These are phyloP conservation scores for Lagenorhynchus albirostris DNA, from an alignment of 2,113 vertebrate species.

Conservation along the genomic window DNA sequence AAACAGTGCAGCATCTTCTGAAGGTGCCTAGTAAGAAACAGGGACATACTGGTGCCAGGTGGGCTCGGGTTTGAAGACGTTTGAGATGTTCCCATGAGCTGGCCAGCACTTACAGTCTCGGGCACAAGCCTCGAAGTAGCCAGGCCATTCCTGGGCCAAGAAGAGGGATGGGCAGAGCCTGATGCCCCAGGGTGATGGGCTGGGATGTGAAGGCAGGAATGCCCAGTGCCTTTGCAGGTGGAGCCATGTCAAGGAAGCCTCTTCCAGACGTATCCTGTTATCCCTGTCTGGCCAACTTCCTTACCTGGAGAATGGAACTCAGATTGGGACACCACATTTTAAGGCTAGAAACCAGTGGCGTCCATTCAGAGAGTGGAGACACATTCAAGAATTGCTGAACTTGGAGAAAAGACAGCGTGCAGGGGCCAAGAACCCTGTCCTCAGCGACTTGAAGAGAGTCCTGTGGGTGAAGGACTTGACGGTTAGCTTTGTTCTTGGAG, in stretches of 20 bases:
- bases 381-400: background rate
- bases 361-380: background rate
- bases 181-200: background rate
- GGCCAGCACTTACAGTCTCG: background rate
- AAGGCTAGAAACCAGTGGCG: background rate
- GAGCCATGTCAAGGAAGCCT: background rate
- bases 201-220: background rate
- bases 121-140: background rate
- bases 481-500: background rate
- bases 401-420: background rate
- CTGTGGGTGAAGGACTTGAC: background rate
- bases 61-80: background rate
- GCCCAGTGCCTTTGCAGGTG: background rate
- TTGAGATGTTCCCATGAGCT: fast-evolving
- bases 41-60: background rate
- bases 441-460: background rate
- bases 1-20: background rate
- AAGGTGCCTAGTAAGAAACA: background rate
- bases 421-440: background rate
- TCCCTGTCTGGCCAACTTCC: background rate
- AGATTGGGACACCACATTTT: background rate
- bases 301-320: background rate
- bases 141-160: background rate
- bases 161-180: background rate
- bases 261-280: background rate